Evolutionary conservation across 1,140 invertebrate genomes (phyloP).

Genomic region (Drosophila kanapiae): DNA sequence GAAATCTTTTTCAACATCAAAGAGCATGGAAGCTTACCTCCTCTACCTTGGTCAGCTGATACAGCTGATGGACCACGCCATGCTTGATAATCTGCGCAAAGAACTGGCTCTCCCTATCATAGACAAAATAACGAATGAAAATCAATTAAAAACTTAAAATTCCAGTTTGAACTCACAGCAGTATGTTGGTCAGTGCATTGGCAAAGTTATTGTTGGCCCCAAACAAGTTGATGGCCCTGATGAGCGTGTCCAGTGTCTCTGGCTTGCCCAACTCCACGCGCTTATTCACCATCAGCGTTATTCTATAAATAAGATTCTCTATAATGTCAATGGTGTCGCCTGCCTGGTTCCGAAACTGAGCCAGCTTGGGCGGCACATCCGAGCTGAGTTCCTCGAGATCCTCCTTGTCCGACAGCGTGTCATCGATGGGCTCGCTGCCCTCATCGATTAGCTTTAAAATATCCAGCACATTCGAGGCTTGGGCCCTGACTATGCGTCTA

Average conservation of each 20-base stretch:
- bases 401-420: slow-evolving; percentile 76
- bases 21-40: slow-evolving; percentile 50
- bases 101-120: slow-evolving; percentile 78
- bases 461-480: slow-evolving; percentile 70
- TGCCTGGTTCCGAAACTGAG: slow-evolving; percentile 52
- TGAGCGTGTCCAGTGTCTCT: slow-evolving; percentile 76
- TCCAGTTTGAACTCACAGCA: slow-evolving; percentile 64
- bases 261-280: slow-evolving; percentile 74
- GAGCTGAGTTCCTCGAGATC: slow-evolving; percentile 73
- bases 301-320: slow-evolving; percentile 78
- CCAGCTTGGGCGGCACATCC: slow-evolving; percentile 71
- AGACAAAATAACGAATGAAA: neutral
- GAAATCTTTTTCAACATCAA: neutral
- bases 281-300: slow-evolving; percentile 79
- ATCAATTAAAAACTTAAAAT: neutral
- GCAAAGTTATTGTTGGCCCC: slow-evolving; percentile 78
- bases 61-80: slow-evolving; percentile 79
- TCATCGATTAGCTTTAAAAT: slow-evolving; percentile 77
- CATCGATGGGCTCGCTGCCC: slow-evolving; percentile 73
- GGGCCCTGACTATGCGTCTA: slow-evolving; percentile 50
- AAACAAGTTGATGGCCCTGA: slow-evolving; percentile 76
- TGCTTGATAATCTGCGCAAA: slow-evolving; percentile 83
- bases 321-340: slow-evolving; percentile 78
- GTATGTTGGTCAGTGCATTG: slow-evolving; percentile 78
- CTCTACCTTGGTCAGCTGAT: slow-evolving; percentile 75